Percentiles rank a stretch among this genome's conserved stretches.
These are phyloP conservation scores for Sebastes vulpes DNA, from an alignment of 2,797 vertebrate genomes.

Conservation along the genomic window DNA sequence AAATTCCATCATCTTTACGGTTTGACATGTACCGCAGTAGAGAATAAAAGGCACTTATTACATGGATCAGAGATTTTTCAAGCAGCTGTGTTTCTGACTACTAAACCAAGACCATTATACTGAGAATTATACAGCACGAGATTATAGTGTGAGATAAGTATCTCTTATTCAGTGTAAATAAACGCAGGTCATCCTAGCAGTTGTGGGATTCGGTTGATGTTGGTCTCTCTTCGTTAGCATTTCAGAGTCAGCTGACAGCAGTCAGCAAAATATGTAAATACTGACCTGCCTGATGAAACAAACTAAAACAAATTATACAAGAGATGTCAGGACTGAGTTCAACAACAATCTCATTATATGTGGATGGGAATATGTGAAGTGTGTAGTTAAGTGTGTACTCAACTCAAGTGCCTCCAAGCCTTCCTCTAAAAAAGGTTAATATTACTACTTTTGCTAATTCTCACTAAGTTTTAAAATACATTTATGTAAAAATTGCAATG, in stretches of 20 bases:
- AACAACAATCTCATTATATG: constrained; percentile 6
- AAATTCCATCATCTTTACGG: constrained; percentile 12
- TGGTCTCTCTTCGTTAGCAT: background rate
- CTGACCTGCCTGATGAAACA: background rate
- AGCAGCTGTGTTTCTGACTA: constrained; percentile 5
- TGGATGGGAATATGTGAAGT: constrained; percentile 6
- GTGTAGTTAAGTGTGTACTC: constrained; percentile 16
- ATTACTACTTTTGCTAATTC: background rate
- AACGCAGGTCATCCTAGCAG: background rate
- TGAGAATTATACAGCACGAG: background rate
- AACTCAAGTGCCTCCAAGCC: background rate
- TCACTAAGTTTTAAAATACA: background rate
- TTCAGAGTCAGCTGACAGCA: background rate
- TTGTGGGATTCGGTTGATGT: background rate
- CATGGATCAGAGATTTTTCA: background rate
- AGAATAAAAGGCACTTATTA: constrained; percentile 29
- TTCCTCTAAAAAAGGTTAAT: background rate
- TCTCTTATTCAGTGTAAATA: constrained; percentile 2
- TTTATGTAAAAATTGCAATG: background rate
- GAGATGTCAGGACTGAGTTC: background rate
- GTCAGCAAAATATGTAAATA: background rate
- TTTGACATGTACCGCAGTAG: background rate
- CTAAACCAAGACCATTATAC: background rate
- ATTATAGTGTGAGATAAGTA: background rate
- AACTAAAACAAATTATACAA: constrained; percentile 3